Base-by-base conservation (phyloP, 2,888 invertebrate species). In the Chloromyia formosa region DNA sequence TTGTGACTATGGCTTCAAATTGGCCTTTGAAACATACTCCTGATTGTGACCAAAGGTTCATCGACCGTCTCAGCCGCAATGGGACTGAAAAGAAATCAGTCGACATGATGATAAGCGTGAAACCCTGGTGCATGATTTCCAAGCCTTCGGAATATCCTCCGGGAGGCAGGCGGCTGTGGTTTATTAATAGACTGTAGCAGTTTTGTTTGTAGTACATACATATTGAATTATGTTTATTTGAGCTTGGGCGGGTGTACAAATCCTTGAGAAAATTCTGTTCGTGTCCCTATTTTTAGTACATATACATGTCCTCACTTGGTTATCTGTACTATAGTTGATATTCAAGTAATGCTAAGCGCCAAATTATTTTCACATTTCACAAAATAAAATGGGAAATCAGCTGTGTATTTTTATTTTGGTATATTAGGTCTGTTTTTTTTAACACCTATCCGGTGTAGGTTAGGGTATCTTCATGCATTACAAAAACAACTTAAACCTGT, bases 61-160 rank as follows among this genome's bases (percentile, higher is more conserved):
- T 18, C 58, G 71, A 71, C 71, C 71, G 23, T 20, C 12, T 16
- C 14, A 27, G 12, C 12, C 58, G 16, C 12, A 23, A 20, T 20
- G 40, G n/a, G 71, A 16, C 42, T 12, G 14, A 27, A 69, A 69
- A 56, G 69, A 69, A 56, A 69, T 27, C 56, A 27, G 53, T 20
- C 10, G 40, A 45, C n/a, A 49, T 45, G 71, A 27, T n/a, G 64
- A 68, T 54, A 49, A 72, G 74, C 45, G 60, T 72, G 60, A 76
- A 76, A 76, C 74, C 76, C 76, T 76, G 76, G 71, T 74, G 69
- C 69, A 74, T 69, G 74, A 69, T 76, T 61, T 53, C 71, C 64
- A 10, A 20, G 66, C 12, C 23, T 73, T 7, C 18, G 49, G n/a
- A 14, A 22, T 74, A 75, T 75, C 75, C 75, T 77, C 75, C 35